Evolutionary conservation across 2,888 invertebrate genomes (phyloP).

Genomic region (Protonemura montana): DNA sequence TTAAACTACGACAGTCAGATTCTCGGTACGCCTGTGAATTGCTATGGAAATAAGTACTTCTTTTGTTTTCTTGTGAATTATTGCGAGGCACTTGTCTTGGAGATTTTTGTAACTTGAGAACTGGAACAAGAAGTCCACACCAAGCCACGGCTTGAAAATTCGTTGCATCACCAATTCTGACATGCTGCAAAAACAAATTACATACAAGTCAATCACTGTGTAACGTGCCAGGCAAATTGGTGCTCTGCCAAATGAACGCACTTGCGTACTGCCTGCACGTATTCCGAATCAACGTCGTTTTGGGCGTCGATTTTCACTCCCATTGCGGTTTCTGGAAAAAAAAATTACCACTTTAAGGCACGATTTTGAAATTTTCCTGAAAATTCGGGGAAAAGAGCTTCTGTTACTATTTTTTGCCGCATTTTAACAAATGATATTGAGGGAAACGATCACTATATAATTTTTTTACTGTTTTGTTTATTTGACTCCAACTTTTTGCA

Average conservation of each 20-base stretch:
- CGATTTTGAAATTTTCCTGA: too few relatives aligned
- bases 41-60: background rate
- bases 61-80: constrained; percentile 40
- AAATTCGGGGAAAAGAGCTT: too few relatives aligned
- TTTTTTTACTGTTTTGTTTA: too few relatives aligned
- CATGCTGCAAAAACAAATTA: background rate
- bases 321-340: constrained; percentile 41
- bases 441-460: too few relatives aligned
- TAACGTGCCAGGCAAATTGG: too few relatives aligned
- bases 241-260: too few relatives aligned
- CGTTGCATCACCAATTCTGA: constrained; percentile 29
- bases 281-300: constrained; percentile 41
- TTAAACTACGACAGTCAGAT: too few relatives aligned
- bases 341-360: too few relatives aligned
- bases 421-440: constrained; percentile 22
- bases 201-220: too few relatives aligned
- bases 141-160: constrained; percentile 42
- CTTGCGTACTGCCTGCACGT: constrained; percentile 43
- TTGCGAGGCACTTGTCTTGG: constrained; percentile 16
- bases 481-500: too few relatives aligned
- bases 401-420: too few relatives aligned
- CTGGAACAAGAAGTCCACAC: constrained; percentile 19
- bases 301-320: constrained; percentile 42
- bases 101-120: constrained; percentile 22
- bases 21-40: too few relatives aligned